Evolutionary conservation across 2,797 vertebrate species (phyloP).

Genomic region (Anguilla megastoma): DNA sequence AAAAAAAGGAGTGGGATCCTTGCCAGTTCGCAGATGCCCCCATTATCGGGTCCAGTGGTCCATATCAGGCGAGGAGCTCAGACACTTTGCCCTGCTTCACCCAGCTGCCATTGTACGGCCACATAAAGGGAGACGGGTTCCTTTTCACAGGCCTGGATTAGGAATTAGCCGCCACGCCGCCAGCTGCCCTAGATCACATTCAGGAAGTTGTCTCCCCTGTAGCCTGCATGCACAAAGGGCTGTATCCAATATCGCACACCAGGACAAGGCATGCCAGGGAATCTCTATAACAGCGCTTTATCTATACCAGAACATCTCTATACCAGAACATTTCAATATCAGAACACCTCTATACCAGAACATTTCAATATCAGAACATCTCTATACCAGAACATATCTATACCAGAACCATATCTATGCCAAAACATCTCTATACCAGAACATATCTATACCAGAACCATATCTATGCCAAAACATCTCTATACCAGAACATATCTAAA

Average conservation of each 20-base stretch:
- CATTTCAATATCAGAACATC: neutral
- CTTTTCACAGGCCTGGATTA: neutral
- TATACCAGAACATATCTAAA: too few relatives aligned
- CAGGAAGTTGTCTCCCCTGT: neutral
- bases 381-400: neutral
- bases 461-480: neutral
- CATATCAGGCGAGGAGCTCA: neutral
- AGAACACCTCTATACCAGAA: slow-evolving; percentile 31
- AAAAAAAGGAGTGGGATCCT: neutral
- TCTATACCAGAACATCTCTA: slow-evolving; percentile 29
- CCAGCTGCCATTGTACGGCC: neutral
- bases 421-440: slow-evolving; percentile 36
- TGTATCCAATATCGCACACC: neutral
- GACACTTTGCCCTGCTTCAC: neutral
- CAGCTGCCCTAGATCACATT: neutral
- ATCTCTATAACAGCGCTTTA: slow-evolving; percentile 40
- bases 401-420: too few relatives aligned
- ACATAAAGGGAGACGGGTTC: neutral
- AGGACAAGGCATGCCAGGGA: neutral
- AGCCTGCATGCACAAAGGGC: neutral
- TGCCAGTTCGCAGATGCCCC: neutral
- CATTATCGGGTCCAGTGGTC: neutral
- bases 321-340: neutral
- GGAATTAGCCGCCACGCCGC: neutral
- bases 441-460: neutral